These are phyloP conservation scores for Apolygus lucorum DNA, from an alignment of 1,140 invertebrate genomes.

Conservation along the genomic window DNA sequence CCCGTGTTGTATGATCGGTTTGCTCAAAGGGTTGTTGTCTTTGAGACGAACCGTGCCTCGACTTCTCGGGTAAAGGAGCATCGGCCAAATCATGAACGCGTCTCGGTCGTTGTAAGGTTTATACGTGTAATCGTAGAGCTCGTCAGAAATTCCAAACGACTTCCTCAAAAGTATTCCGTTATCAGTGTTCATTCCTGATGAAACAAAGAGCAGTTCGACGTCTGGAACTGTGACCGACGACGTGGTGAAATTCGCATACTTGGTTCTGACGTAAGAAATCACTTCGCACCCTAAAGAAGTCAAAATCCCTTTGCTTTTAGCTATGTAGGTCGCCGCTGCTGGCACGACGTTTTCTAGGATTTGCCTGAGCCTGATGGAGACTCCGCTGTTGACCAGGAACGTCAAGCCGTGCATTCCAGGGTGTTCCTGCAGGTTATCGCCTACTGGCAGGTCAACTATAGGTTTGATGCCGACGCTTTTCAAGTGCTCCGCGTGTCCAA, in stretches of 20 bases:
- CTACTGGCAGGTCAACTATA: conserved; percentile 60
- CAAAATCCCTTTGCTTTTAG: conserved; percentile 44
- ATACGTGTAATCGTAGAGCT: conserved; percentile 38
- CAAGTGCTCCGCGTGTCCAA: conserved; percentile 52
- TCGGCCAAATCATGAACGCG: conserved; percentile 48
- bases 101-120: conserved; percentile 38
- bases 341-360: conserved; percentile 45
- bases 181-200: conserved; percentile 27
- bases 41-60: conserved; percentile 56
- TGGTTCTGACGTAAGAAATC: conserved; percentile 55
- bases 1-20: conserved; percentile 67
- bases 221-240: conserved; percentile 35
- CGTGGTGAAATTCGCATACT: conserved; percentile 32
- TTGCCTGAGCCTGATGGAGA: conserved; percentile 47
- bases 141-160: conserved; percentile 39
- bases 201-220: conserved; percentile 39
- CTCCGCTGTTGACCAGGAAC: conserved; percentile 49
- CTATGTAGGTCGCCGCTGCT: conserved; percentile 67
- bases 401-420: conserved; percentile 56
- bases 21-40: conserved; percentile 57
- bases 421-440: conserved; percentile 72
- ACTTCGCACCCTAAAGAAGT: conserved; percentile 62
- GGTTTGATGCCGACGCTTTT: conserved; percentile 43
- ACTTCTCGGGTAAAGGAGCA: conserved; percentile 64
- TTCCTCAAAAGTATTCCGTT: conserved; percentile 36